Base-by-base conservation (phyloP, 1,140 invertebrate genomes). In the Lethocerus indicus region DNA sequence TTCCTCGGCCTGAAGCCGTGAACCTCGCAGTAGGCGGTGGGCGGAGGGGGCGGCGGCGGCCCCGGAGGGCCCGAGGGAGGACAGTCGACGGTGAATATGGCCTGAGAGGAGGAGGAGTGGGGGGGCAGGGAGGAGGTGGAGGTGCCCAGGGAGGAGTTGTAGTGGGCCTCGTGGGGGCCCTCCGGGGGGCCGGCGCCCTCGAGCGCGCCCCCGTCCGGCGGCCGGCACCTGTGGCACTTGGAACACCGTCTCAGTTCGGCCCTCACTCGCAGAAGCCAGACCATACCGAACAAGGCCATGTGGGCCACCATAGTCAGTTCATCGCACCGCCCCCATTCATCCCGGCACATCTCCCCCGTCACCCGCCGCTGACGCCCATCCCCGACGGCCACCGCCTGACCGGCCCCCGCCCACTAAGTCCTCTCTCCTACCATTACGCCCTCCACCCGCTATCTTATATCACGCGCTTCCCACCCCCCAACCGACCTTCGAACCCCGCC, bases 231-330 rank as follows among this genome's bases (percentile, higher is more conserved):
- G 9, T 24, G 20, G 21, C 41, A 18, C 32, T 52, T 35, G 23
- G 26, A 27, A n/a, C 42, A 20, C 40, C 42, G 27, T 27, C 51
- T 53, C 18, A 53, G 44, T 27, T 53, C 46, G n/a, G 51, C 51
- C 47, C 42, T 53, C 32, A 53, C 46, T 39, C 51, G 41, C n/a
- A 53, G 51, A 26, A 53, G 47, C 51, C 51, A 53, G 40, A 49
- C 51, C 51, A 53, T 48, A 42, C 51, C 51, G 47, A 53, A 53
- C 26, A 53, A 42, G 47, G 51, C 51, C 51, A 53, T 53, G 43
- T 47, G 26, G n/a, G 37, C 25, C 46, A 36, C 39, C 43, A 52
- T 47, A 9, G 39, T 16, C 23, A 25, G 29, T 20, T 40, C 48
- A 42, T 36, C 21, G 26, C 32, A 36, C 48, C 37, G 28, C 45